A percentile compares a stretch with the other conserved stretches of the same genome.
Evolutionary conservation across 2,797 vertebrate genomes (phyloP).

Genomic region (Hypotaenidia okinawae): DNA sequence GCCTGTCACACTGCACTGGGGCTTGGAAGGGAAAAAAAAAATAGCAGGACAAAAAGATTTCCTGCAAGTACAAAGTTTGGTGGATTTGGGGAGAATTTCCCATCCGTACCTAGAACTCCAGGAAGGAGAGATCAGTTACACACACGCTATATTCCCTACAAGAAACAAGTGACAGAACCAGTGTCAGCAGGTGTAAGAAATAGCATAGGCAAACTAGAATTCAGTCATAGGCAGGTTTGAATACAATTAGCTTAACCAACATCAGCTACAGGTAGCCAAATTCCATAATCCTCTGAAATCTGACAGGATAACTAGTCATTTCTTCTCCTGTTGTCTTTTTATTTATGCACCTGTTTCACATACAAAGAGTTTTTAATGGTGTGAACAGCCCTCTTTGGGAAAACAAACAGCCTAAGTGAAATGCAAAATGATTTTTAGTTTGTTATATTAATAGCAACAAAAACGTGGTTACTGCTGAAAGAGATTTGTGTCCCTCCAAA

Average conservation of each 20-base stretch:
- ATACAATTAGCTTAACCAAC: background rate
- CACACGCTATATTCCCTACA: background rate
- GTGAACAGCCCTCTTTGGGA: background rate
- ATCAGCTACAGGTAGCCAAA: background rate
- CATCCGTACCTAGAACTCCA: accelerated
- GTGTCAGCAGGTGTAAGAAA: background rate
- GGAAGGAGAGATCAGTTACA: background rate
- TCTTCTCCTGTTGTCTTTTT: background rate
- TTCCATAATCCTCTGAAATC: background rate
- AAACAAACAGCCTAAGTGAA: constrained; percentile 20
- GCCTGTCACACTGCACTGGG: background rate
- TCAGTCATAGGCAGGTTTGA: background rate
- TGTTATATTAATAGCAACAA: constrained; percentile 8
- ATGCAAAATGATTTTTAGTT: constrained; percentile 34
- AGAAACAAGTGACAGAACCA: background rate
- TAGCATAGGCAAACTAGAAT: background rate
- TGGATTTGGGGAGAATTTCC: background rate
- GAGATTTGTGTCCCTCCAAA: background rate
- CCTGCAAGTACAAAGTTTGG: background rate
- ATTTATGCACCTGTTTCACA: constrained; percentile 7
- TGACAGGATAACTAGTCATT: background rate
- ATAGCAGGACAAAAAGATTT: background rate
- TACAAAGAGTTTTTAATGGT: background rate
- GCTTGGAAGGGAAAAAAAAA: background rate
- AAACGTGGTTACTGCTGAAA: background rate